These are phyloP conservation scores for Digitonthophagus gazella DNA, from an alignment of 2,888 invertebrate genomes.

Conservation along the genomic window DNA sequence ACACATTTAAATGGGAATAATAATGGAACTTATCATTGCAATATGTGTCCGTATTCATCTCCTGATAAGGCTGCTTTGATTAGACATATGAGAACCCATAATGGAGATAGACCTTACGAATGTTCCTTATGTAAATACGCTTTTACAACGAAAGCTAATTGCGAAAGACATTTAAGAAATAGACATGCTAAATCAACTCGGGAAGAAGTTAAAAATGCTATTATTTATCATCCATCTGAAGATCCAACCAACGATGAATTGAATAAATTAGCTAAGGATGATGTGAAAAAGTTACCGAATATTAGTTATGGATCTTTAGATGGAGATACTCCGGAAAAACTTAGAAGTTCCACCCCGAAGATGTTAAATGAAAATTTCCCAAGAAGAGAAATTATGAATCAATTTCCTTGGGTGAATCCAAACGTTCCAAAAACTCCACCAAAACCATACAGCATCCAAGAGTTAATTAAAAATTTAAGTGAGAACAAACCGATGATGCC, in stretches of 20 bases:
- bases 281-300: conserved; percentile 50
- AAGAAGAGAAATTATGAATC: conserved; percentile 21
- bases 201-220: conserved; percentile 84
- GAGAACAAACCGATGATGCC: conserved; percentile 34
- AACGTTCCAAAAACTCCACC: conserved; percentile 18
- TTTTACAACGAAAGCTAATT: conserved; percentile 96
- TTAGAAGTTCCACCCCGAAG: conserved; percentile 45
- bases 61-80: conserved; percentile 89
- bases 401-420: conserved; percentile 34
- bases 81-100: conserved; percentile 90
- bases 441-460: conserved; percentile 31
- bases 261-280: conserved; percentile 57
- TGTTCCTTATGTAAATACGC: conserved; percentile 95
- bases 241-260: conserved; percentile 77
- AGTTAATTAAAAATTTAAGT: conserved; percentile 38
- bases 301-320: conserved; percentile 26
- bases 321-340: conserved; percentile 39
- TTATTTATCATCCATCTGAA: conserved; percentile 84
- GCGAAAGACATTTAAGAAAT: conserved; percentile 91
- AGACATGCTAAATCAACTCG: conserved; percentile 83
- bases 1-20: conserved; percentile 77
- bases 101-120: conserved; percentile 92
- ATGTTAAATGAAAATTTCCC: conserved; percentile 20
- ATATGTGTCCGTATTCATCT: conserved; percentile 87
- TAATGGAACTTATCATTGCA: conserved; percentile 82